phyloP scores from a whole-genome alignment of 2,888 invertebrate genomes.

The Cephus runcator region DNA sequence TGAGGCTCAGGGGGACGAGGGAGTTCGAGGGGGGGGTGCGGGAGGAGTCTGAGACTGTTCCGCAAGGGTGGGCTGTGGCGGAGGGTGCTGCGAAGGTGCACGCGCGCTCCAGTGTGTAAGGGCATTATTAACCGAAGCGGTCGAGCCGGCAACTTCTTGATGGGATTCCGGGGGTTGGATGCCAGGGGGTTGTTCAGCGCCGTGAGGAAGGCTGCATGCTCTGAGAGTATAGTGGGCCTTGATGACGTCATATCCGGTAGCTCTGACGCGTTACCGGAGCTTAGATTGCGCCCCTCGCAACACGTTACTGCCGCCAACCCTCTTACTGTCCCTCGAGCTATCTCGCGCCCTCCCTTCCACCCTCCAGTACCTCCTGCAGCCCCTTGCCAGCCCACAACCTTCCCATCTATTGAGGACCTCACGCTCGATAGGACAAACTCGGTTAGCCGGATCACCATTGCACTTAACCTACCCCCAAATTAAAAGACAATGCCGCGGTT shows the following conservation, averaged over 20 bases:
- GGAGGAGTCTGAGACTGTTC: neutral
- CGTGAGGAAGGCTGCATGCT: slow-evolving; percentile 10
- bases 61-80: slow-evolving; percentile 3
- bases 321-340: neutral
- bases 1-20: slow-evolving; percentile 9
- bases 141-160: slow-evolving; percentile 44
- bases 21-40: neutral
- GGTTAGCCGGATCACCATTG: slow-evolving; percentile 6
- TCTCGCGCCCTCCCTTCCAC: neutral
- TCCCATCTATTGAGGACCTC: neutral
- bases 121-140: slow-evolving; percentile 48
- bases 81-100: neutral
- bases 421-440: neutral
- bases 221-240: slow-evolving; percentile 16
- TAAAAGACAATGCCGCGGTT: slow-evolving; percentile 39
- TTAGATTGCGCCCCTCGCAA: slow-evolving; percentile 33
- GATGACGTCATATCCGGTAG: slow-evolving; percentile 55
- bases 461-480: slow-evolving; percentile 19
- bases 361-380: neutral
- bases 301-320: slow-evolving; percentile 23
- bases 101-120: slow-evolving; percentile 11
- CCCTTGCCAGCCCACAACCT: neutral
- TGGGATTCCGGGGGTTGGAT: slow-evolving; percentile 39
- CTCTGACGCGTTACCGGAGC: slow-evolving; percentile 43
- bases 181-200: slow-evolving; percentile 10